Evolutionary conservation across 2,113 vertebrate species (phyloP).

Genomic region (Myocastor coypus): DNA sequence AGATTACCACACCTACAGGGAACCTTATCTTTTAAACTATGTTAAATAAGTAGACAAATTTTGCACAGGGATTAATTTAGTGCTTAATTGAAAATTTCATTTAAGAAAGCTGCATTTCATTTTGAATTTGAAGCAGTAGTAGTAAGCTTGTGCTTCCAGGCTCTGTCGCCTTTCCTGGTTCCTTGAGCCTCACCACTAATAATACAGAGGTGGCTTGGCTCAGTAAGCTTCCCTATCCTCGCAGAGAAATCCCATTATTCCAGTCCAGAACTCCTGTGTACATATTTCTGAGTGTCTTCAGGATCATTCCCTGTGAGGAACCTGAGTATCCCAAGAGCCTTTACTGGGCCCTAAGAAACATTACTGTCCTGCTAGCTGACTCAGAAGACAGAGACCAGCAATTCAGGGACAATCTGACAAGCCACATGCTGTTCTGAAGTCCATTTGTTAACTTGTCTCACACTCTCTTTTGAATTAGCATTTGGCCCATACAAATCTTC

Average conservation of each 20-base stretch:
- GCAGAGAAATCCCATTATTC: background rate
- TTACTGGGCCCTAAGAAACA: background rate
- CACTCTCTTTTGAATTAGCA: background rate
- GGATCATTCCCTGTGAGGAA: background rate
- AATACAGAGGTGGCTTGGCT: background rate
- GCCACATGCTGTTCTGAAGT: background rate
- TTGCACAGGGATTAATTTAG: conserved; percentile 51
- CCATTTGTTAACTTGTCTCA: background rate
- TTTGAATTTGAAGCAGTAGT: background rate
- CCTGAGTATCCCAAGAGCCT: background rate
- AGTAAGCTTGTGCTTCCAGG: background rate
- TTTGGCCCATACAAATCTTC: background rate
- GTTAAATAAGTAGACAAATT: conserved; percentile 51
- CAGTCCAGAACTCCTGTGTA: background rate
- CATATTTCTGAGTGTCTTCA: conserved; percentile 10
- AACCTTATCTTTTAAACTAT: conserved; percentile 75
- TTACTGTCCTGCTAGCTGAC: background rate
- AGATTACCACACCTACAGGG: conserved; percentile 37
- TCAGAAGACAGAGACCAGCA: background rate
- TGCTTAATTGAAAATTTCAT: conserved; percentile 25
- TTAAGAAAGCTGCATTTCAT: conserved; percentile 24
- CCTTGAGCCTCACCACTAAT: background rate
- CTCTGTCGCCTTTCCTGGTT: background rate
- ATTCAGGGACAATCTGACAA: background rate
- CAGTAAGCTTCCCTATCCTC: background rate